A percentile compares a stretch with the other conserved stretches of the same genome.
Conservation (phyloP, 2,888 invertebrate genomes). For the Micoletzkya japonica region DNA sequence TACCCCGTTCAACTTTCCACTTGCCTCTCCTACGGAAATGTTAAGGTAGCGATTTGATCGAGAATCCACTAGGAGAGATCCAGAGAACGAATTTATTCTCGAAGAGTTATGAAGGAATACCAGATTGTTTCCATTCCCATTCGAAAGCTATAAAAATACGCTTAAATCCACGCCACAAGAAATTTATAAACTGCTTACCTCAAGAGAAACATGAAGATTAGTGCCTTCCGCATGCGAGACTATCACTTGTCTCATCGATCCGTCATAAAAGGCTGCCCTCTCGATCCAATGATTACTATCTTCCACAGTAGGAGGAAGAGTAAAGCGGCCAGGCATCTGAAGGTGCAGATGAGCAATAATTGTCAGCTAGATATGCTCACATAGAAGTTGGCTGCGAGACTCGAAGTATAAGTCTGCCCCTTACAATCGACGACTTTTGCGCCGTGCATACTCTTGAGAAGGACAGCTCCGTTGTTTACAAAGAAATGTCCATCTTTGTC, state of each 20-base stretch:
- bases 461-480: conserved; percentile 56
- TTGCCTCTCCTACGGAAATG: conserved; percentile 54
- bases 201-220: conserved; percentile 55
- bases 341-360: not conserved
- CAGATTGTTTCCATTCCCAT: conserved; percentile 39
- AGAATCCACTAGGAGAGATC: conserved; percentile 52
- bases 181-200: conserved; percentile 18
- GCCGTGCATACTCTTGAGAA: conserved; percentile 58
- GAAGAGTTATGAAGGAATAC: conserved; percentile 61
- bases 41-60: conserved; percentile 47
- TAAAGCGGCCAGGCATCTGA: conserved; percentile 46
- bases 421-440: conserved; percentile 59
- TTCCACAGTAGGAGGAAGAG: conserved; percentile 50
- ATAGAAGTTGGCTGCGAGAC: conserved; percentile 59
- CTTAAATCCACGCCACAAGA: not conserved
- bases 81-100: conserved; percentile 52
- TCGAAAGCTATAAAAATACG: not conserved
- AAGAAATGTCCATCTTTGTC: conserved; percentile 44
- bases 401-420: conserved; percentile 54
- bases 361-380: conserved; percentile 34
- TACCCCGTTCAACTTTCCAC: conserved; percentile 50
- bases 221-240: conserved; percentile 58
- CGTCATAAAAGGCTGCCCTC: conserved; percentile 54
- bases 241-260: conserved; percentile 50
- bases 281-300: conserved; percentile 54